Evolutionary conservation across 2,113 vertebrate genomes (phyloP).

Genomic region (Cavia porcellus): DNA sequence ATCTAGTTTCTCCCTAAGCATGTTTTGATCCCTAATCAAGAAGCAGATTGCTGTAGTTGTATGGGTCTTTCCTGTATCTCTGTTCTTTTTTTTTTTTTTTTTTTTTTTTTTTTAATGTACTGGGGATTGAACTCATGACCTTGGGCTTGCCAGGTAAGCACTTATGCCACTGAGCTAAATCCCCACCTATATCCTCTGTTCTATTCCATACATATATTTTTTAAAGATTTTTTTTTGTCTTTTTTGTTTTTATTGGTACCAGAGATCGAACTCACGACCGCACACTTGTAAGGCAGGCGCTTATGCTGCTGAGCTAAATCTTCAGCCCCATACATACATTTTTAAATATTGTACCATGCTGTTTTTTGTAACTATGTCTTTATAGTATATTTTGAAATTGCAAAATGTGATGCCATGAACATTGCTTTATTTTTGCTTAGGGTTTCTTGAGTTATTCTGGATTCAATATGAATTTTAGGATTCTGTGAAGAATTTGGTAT

Average conservation of each 20-base stretch:
- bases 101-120: too few species aligned
- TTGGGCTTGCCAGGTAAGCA: too few species aligned
- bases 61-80: background rate
- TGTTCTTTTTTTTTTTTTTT: background rate
- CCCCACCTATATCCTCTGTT: background rate
- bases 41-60: background rate
- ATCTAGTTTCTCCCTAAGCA: background rate
- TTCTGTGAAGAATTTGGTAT: background rate
- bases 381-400: background rate
- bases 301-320: too few species aligned
- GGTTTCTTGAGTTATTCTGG: background rate
- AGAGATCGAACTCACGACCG: too few species aligned
- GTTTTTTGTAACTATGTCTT: background rate
- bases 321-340: background rate
- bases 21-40: background rate
- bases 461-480: background rate
- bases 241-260: too few species aligned
- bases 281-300: too few species aligned
- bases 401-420: background rate
- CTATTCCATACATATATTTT: background rate
- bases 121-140: too few species aligned
- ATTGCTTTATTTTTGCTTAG: background rate
- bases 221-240: too few species aligned
- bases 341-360: background rate
- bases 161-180: too few species aligned